Percentiles rank a stretch among this genome's conserved stretches.
Evolutionary conservation across 2,797 vertebrate genomes (phyloP).

Genomic region (Pseudomugil gertrudae): DNA sequence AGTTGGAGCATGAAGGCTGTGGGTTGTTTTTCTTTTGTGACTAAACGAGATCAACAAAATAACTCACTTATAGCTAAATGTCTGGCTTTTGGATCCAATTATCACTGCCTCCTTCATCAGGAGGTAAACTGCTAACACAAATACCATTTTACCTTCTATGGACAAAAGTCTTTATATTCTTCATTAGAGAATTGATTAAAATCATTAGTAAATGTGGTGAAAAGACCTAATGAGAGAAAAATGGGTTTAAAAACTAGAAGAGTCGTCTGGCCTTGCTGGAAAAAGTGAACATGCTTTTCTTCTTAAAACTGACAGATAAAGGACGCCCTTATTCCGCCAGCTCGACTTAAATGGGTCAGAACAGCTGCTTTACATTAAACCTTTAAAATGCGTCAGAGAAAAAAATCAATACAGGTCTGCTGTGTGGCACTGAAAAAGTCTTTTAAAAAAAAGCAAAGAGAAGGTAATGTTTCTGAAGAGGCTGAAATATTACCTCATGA

Average conservation of each 20-base stretch:
- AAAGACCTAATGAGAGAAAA: conserved; percentile 42
- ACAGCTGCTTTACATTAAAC: conserved; percentile 32
- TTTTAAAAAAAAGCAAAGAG: conserved; percentile 8
- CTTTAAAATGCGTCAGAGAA: conserved; percentile 22
- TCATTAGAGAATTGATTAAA: conserved; percentile 39
- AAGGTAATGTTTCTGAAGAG: conserved; percentile 15
- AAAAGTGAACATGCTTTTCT: conserved; percentile 25
- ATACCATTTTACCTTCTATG: background rate
- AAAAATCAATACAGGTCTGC: conserved; percentile 32
- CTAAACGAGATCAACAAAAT: conserved; percentile 11
- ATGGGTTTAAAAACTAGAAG: conserved; percentile 26
- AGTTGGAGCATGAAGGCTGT: conserved; percentile 1
- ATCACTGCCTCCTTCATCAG: background rate
- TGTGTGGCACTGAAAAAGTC: conserved; percentile 17
- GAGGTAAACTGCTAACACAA: background rate
- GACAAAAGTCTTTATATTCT: background rate
- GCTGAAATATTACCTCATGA: too few species aligned
- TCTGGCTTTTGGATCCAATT: conserved; percentile 24
- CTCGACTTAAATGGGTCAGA: conserved; percentile 27
- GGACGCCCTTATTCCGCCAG: conserved; percentile 16
- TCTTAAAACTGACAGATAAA: conserved; percentile 23
- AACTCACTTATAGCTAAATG: conserved; percentile 9
- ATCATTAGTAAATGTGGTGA: conserved; percentile 42
- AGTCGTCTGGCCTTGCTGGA: background rate
- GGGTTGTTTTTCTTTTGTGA: background rate